Evolutionary conservation across 2,888 invertebrate species (phyloP).

Genomic region (Autographa pulchrina): DNA sequence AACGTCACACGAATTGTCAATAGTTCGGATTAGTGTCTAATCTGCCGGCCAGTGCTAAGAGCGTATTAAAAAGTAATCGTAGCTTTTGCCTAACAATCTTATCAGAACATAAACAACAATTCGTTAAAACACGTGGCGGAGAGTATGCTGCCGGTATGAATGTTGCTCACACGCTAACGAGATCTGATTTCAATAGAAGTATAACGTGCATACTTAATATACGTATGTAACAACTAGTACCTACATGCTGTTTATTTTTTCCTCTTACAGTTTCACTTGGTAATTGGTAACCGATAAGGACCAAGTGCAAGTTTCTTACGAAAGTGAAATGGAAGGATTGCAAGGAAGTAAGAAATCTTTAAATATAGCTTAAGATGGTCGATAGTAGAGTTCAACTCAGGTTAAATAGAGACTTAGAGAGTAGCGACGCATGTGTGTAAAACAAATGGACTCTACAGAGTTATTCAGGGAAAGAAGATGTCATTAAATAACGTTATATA

Average conservation of each 20-base stretch:
- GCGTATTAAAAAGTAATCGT: constrained; percentile 22
- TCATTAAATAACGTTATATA: neutral
- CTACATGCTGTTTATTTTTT: constrained; percentile 8
- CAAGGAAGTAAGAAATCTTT: no score
- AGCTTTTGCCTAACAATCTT: constrained; percentile 30
- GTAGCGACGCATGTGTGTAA: no score
- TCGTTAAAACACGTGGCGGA: constrained; percentile 39
- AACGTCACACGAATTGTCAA: constrained; percentile 16
- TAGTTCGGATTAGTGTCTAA: constrained; percentile 18
- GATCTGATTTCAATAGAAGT: constrained; percentile 12
- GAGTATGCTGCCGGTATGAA: constrained; percentile 11
- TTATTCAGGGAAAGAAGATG: neutral
- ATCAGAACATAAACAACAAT: constrained; percentile 33
- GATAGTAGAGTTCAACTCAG: no score
- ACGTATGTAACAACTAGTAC: neutral
- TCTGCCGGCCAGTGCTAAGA: constrained; percentile 20
- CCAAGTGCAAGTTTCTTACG: neutral
- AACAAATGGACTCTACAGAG: no score
- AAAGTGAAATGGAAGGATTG: no score
- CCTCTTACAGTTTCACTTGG: constrained; percentile 1
- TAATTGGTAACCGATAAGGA: neutral
- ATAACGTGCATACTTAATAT: neutral
- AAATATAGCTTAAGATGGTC: no score
- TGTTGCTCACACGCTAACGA: constrained; percentile 12
- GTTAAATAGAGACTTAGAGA: no score